A percentile compares a stretch with the other conserved stretches of the same genome.
Conservation (phyloP, 2,888 invertebrate species). For the Trypoxylon attenuatum region DNA sequence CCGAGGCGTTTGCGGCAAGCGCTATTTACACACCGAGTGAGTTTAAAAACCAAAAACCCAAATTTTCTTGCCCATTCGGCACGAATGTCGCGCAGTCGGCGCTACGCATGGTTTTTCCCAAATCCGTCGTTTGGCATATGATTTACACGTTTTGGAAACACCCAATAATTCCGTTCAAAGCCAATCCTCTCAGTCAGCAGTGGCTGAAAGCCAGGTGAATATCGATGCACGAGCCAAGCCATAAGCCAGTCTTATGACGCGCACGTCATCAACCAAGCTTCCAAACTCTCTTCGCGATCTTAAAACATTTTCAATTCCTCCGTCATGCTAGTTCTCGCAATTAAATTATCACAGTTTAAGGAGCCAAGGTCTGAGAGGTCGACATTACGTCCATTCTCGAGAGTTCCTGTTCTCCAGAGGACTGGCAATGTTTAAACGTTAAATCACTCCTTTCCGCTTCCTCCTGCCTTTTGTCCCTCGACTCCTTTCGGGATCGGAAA, state of each 20-base stretch:
- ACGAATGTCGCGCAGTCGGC: background rate
- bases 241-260: too few species aligned
- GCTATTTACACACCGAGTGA: background rate
- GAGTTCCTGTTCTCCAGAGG: background rate
- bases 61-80: background rate
- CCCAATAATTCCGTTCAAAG: background rate
- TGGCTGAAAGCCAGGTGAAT: background rate
- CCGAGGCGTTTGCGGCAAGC: background rate
- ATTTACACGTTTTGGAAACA: background rate
- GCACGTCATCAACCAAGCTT: too few species aligned
- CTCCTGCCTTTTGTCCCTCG: conserved; percentile 7
- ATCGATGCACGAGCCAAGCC: background rate
- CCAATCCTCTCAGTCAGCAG: background rate
- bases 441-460: conserved; percentile 23
- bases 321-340: background rate
- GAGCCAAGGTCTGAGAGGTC: background rate
- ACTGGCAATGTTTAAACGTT: conserved; percentile 21
- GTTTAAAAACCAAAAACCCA: background rate
- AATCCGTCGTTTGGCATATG: background rate
- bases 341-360: background rate
- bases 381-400: background rate
- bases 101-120: background rate
- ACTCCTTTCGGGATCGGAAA: conserved; percentile 3
- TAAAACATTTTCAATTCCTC: too few species aligned
- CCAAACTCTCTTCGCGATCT: too few species aligned